Percentiles rank a stretch among this genome's conserved stretches.
phyloP scores from a whole-genome alignment of 2,113 vertebrate species.

The Syrmaticus mikado region DNA sequence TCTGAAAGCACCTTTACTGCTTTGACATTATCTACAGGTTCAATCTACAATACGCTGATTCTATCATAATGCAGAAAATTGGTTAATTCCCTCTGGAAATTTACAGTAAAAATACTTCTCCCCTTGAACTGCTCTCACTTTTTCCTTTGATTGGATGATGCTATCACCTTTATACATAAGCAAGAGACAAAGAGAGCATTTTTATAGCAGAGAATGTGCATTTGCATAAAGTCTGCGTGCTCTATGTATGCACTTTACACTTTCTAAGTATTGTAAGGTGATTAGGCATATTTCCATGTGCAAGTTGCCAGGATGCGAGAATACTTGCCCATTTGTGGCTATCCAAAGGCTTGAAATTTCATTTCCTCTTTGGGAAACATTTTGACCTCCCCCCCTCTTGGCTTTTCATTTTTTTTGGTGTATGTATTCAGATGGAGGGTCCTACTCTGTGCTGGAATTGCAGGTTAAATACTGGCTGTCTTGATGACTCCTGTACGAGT shows the following conservation, averaged over 20 bases:
- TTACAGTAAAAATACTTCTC: constrained; percentile 86
- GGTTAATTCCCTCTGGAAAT: constrained; percentile 87
- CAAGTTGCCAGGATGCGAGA: not conserved
- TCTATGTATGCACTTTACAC: not conserved
- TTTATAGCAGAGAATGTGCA: not conserved
- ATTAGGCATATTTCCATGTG: not conserved
- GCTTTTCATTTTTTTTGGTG: not conserved
- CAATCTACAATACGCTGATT: constrained; percentile 91
- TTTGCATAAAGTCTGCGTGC: constrained; percentile 46
- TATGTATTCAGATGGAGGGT: accelerated
- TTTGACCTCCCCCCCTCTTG: accelerated
- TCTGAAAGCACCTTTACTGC: constrained; percentile 72
- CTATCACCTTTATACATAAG: constrained; percentile 83
- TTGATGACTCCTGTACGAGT: not conserved
- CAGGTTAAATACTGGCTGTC: not conserved
- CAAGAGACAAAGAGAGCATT: constrained; percentile 53
- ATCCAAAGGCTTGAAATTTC: not conserved
- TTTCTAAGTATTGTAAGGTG: not conserved
- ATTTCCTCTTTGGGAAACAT: accelerated
- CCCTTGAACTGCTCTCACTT: constrained; percentile 88
- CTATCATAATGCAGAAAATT: constrained; percentile 93
- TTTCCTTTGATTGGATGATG: constrained; percentile 87
- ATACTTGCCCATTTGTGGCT: not conserved
- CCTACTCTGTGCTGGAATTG: not conserved
- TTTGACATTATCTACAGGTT: constrained; percentile 83